A percentile compares a stretch with the other conserved stretches of the same genome.
Evolutionary conservation across 1,140 invertebrate genomes (phyloP).

Genomic region (Theocolax elegans): DNA sequence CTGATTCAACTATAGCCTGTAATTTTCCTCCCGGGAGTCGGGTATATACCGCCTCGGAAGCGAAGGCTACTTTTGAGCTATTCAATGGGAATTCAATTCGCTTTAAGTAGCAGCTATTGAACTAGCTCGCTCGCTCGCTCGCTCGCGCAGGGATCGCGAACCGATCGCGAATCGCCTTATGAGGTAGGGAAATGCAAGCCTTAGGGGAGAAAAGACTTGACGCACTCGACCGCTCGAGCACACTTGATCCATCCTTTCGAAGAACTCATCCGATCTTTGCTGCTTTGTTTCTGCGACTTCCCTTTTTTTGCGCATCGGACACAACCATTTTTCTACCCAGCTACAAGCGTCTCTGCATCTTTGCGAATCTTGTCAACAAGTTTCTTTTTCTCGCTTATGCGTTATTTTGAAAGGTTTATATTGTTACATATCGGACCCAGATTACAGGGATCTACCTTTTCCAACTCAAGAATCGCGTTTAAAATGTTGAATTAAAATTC

Average conservation of each 20-base stretch:
- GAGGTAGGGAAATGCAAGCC: conserved; percentile 17
- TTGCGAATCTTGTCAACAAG: too few relatives aligned
- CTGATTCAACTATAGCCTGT: conserved; percentile 38
- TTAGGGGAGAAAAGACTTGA: conserved; percentile 2
- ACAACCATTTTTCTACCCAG: background rate
- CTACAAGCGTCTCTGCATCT: too few relatives aligned
- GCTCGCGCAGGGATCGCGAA: conserved; percentile 11
- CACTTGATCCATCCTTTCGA: conserved; percentile 5
- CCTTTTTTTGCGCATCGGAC: background rate
- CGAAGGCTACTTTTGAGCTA: background rate
- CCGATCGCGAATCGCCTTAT: conserved; percentile 13
- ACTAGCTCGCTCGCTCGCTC: too few relatives aligned
- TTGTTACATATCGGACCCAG: too few relatives aligned
- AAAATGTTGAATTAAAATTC: too few relatives aligned
- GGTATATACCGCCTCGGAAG: background rate
- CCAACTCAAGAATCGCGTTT: too few relatives aligned
- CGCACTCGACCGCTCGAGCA: background rate
- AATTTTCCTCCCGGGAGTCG: conserved; percentile 33
- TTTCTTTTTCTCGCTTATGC: too few relatives aligned
- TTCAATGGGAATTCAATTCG: conserved; percentile 18
- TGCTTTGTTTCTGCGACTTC: conserved; percentile 5
- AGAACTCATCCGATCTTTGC: background rate
- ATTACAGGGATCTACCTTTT: too few relatives aligned
- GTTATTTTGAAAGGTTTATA: too few relatives aligned
- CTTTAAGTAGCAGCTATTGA: conserved; percentile 15